phyloP scores from a whole-genome alignment of 2,113 vertebrate species.

The Antechinus flavipes region DNA sequence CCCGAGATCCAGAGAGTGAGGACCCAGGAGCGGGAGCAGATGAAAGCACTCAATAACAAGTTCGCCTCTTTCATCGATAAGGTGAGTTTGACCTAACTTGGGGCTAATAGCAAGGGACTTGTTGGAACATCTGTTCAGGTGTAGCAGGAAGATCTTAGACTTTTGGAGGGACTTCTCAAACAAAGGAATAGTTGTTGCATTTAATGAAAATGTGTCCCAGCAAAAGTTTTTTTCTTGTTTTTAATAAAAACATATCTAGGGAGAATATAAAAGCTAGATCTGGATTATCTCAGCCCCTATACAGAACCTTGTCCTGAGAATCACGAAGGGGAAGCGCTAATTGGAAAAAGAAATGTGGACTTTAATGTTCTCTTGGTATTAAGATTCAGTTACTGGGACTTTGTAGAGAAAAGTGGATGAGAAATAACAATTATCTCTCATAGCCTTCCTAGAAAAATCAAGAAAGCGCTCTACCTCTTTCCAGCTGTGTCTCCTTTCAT shows the following conservation, averaged over 20 bases:
- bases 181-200: neutral
- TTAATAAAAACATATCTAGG: neutral
- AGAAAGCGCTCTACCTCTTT: neutral
- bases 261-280: neutral
- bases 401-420: neutral
- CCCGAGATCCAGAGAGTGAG: slow-evolving; percentile 86
- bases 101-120: neutral
- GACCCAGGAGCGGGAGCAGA: slow-evolving; percentile 89
- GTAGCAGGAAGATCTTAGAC: neutral
- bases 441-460: neutral
- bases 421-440: neutral
- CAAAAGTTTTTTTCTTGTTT: neutral
- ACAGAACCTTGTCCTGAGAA: neutral
- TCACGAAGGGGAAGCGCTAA: neutral
- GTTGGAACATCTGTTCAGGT: neutral
- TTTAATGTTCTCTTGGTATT: neutral
- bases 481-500: neutral
- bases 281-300: neutral
- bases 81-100: slow-evolving; percentile 74
- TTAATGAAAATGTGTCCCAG: neutral
- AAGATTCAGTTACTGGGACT: neutral
- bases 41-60: slow-evolving; percentile 88
- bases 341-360: neutral
- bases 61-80: slow-evolving; percentile 88
- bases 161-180: neutral